Base-by-base conservation (phyloP, 2,113 vertebrate species). In the Pseudopipra pipra region DNA sequence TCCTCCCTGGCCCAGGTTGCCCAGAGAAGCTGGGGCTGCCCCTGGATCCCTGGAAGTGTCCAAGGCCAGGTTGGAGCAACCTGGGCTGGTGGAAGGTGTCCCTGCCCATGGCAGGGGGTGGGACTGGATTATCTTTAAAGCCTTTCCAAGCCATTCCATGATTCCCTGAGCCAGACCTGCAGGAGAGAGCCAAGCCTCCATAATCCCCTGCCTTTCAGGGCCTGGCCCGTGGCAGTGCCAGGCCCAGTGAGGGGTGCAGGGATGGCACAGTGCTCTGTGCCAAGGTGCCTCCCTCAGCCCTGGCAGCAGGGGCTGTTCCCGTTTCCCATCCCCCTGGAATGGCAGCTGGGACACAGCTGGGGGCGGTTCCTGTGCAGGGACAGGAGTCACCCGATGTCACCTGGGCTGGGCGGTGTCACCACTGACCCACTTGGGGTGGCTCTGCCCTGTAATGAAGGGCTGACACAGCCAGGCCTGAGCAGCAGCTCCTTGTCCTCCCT, bases 201-300 rank as follows among this genome's bases (percentile, higher is more conserved):
- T 8, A 39, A 46, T 25, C 1, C 14, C 12, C 0, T 14, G n/a
- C 62, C 16, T 75, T 14, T 8, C 9, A 49, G 11, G 27, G 31
- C 39, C 28, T 8, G 44, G 3, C 13, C 28, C 0, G 0, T 49
- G 52, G 20, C 35, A 2, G 0, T 1, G 9, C 12, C 15, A 1
- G 3, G 7, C 49, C 47, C 1, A 7, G 8, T 2, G 66, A 78
- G 9, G 1, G 5, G 58, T 70, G 41, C 61, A 39, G 0, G 12
- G 4, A 13, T 11, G 61, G 8, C 73, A 24, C 59, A 17, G 31
- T 30, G 2, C 67, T 65, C 15, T 41, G 39, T 35, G 2, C 6
- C 6, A 5, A 3, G 56, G 56, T 85, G 70, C 81, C 51, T 63
- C 92, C 31, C 55, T 28, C 35, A 0, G 21, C 14, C n/a, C 90